A percentile compares a stretch with the other conserved stretches of the same genome.
phyloP scores from a whole-genome alignment of 2,113 vertebrate genomes.

The Lanius ludovicianus region DNA sequence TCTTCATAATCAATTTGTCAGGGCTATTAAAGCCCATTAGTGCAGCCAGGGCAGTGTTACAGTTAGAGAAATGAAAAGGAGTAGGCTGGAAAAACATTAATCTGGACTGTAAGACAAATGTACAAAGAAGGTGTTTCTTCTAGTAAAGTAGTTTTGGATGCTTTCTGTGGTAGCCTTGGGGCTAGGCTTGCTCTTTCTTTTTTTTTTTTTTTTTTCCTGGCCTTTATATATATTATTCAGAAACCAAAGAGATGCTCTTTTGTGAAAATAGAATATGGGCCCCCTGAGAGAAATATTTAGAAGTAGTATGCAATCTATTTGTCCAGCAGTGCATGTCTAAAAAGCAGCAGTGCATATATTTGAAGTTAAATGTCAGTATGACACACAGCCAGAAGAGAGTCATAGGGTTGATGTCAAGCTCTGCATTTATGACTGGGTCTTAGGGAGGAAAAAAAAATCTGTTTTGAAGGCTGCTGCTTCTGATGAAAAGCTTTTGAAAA shows the following conservation, averaged over 20 bases:
- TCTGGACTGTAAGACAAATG: background rate
- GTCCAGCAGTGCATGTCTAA: background rate
- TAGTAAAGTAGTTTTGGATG: background rate
- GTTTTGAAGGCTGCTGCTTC: background rate
- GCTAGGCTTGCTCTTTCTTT: background rate
- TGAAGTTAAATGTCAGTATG: background rate
- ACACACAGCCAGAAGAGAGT: background rate
- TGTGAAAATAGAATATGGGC: background rate
- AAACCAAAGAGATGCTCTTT: background rate
- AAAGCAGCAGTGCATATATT: background rate
- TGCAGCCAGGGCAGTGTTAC: background rate
- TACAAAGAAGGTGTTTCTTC: background rate
- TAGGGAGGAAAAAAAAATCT: background rate
- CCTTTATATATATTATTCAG: background rate
- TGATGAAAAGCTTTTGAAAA: background rate
- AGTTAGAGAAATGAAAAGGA: background rate
- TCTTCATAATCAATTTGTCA: background rate
- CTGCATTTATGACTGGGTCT: background rate
- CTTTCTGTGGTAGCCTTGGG: background rate
- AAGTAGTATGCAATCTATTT: background rate
- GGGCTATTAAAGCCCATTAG: background rate
- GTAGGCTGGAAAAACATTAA: background rate
- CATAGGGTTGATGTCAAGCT: background rate
- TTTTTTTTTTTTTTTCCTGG: background rate
- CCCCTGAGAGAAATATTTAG: background rate